Base-by-base conservation (phyloP, 2,113 vertebrate genomes). In the Casuarius casuarius region DNA sequence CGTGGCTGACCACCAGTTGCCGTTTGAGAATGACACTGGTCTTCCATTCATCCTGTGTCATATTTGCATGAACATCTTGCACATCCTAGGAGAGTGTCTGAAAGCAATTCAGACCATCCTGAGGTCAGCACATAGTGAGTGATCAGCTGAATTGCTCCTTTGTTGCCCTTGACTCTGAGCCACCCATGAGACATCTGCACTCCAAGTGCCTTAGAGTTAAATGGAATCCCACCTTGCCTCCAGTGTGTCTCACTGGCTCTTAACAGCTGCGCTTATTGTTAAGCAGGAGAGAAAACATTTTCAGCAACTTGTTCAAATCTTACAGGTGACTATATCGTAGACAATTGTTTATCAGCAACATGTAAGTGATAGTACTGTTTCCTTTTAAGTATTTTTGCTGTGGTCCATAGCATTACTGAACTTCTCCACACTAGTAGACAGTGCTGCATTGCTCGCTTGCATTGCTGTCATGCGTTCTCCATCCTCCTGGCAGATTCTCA, bases 381-480 rank as follows among this genome's bases (percentile, higher is more conserved):
- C 42, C n/a, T 81, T 84, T 49, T 33, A 84, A 74, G 46, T 35
- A 49, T 54, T 74, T 59, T 46, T 95, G 31, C 52, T 51, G 20
- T 81, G 58, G 12, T 40, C 5, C 31, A 4, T 22, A 20, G 12
- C 11, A 0, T 63, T 80, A 1, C 1, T 54, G 74, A 61, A 38
- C 25, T 80, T 81, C 42, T 81, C 72, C 33, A 51, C 6, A 1
- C 5, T 40, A 4, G 33, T 8, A 71, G 76, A 21, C 62, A 15
- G 28, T 31, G 38, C 40, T 59, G 31, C 1, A 0, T 58, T 18
- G 7, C 20, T 76, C 52, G 4, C 20, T 66, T n/a, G 8, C 12
- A 3, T 29, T 26, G 17, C 80, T 51, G n/a, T 40, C 15, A 17
- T 0, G 0, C 19, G 1, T 62, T 86, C 59, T 84, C 11, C 20